Evolutionary conservation across 2,797 vertebrate genomes (phyloP), one percentile per base, ranked within the genome.

Genomic region (Gallinago stenura): DNA sequence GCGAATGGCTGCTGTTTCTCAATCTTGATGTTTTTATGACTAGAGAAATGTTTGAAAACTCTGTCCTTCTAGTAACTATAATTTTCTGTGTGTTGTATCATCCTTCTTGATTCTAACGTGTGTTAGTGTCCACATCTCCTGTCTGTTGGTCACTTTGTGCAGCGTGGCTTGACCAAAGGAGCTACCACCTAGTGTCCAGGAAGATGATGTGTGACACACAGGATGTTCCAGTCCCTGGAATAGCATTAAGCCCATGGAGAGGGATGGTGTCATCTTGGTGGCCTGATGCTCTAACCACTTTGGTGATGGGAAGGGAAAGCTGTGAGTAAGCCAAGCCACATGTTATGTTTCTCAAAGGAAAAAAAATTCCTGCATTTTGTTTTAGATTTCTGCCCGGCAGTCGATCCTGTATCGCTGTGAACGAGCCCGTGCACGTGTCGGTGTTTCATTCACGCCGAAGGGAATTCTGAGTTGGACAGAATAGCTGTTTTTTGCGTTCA

Each of bases 21-120:
- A 9, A 2, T 48, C 14, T 69, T 58, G 10, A 33, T 61, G 15
- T n/a, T 57, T 22, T n/a, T 3, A 2, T 57, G 33, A 14, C 20
- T 25, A 43, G 41, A 35, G 21, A 50, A 51, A 21, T 35, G 10
- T 25, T 65, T 39, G 50, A 20, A 31, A 46, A 7, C 20, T n/a
- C 25, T 33, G 8, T 61, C 22, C 8, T 70, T 54, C 13, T 15
- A 19, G 15, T 51, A 24, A 10, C 33, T n/a, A 0, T 41, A 3
- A 6, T 10, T 85, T 62, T 18, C 12, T 18, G 12, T 0, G 0
- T 8, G 1, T 15, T n/a, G 12, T 12, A 1, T 31, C 0, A 0
- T 35, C 18, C 41, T 17, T 35, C 6, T 8, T 54, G 51, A 46
- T 77, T 26, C 15, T 53, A 1, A 4, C 2, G 11, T 22, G 14